phyloP scores from a whole-genome alignment of 2,888 invertebrate species.

The Taphrorychus bicolor region DNA sequence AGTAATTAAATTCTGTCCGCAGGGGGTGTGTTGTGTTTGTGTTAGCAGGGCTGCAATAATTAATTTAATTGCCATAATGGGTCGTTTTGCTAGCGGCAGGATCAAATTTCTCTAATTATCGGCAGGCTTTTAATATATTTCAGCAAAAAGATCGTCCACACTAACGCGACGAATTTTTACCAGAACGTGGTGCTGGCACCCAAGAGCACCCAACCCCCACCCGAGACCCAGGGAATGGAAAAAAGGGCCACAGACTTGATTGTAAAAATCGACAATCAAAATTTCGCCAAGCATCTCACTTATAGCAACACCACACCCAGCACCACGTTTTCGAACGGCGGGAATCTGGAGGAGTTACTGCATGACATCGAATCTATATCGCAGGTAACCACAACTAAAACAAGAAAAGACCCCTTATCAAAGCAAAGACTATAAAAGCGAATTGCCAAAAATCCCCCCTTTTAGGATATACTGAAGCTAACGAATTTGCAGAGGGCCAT shows the following conservation, averaged over 20 bases:
- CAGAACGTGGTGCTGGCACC: conserved; percentile 46
- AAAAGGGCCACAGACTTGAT: conserved; percentile 56
- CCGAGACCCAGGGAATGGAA: conserved; percentile 45
- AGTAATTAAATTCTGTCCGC: not conserved
- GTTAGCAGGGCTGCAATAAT: too few relatives aligned
- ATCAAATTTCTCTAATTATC: conserved; percentile 1
- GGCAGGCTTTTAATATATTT: conserved; percentile 20
- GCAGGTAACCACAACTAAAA: conserved; percentile 49
- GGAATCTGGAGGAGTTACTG: conserved; percentile 72
- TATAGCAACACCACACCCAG: conserved; percentile 49
- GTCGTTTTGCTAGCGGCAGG: too few relatives aligned
- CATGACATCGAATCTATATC: conserved; percentile 72
- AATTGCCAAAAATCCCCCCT: conserved; percentile 3
- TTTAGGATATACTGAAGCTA: conserved; percentile 50
- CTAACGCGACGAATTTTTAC: conserved; percentile 48
- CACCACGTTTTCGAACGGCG: conserved; percentile 59
- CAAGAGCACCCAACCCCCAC: conserved; percentile 39
- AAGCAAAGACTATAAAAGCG: not conserved
- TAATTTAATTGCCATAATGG: not conserved
- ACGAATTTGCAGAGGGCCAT: conserved; percentile 49
- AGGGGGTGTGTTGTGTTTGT: not conserved
- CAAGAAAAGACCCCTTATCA: not conserved
- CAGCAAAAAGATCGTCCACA: conserved; percentile 47
- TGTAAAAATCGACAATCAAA: conserved; percentile 56
- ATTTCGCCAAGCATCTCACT: conserved; percentile 46